phyloP scores from a whole-genome alignment of 2,113 vertebrate species.

The Oryzias melastigma region DNA sequence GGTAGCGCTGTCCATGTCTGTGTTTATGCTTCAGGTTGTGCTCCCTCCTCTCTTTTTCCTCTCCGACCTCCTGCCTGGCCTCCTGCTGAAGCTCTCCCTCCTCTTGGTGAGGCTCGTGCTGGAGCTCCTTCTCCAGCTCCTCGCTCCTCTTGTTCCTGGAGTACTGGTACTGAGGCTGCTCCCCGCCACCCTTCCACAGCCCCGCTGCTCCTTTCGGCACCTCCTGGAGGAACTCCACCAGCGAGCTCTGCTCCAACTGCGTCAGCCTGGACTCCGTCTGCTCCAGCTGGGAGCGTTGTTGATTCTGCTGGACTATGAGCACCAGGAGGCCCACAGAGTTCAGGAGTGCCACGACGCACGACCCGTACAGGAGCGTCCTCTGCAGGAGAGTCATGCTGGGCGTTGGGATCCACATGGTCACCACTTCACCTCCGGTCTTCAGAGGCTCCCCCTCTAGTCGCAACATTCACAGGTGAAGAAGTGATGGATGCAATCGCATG shows the following conservation, averaged over 20 bases:
- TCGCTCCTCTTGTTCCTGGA: constrained; percentile 85
- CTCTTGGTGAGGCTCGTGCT: constrained; percentile 21
- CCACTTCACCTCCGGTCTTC: constrained; percentile 46
- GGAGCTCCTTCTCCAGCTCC: constrained; percentile 51
- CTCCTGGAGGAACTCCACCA: constrained; percentile 76
- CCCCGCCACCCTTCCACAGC: constrained; percentile 6
- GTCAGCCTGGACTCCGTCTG: constrained; percentile 68
- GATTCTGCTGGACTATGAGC: constrained; percentile 82
- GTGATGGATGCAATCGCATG: too few species aligned
- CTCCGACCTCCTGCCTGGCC: constrained; percentile 57
- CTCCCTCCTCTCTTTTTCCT: constrained; percentile 69
- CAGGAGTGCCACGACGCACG: constrained; percentile 78
- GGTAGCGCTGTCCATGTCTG: constrained; percentile 49
- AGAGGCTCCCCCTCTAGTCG: constrained; percentile 38
- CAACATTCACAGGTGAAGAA: constrained; percentile 39
- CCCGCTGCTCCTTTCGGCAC: constrained; percentile 49
- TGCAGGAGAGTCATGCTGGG: constrained; percentile 71
- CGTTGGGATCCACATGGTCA: constrained; percentile 69
- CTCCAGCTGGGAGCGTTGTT: constrained; percentile 73
- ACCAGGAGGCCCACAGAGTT: constrained; percentile 84
- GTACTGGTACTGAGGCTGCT: constrained; percentile 56
- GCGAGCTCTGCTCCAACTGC: constrained; percentile 72
- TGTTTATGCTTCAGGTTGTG: constrained; percentile 60
- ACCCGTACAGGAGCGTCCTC: constrained; percentile 72
- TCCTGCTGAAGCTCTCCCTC: constrained; percentile 35